Percentiles rank a stretch among this genome's conserved stretches.
Evolutionary conservation across 2,888 invertebrate genomes (phyloP).

Genomic region (Agrypnus murinus): DNA sequence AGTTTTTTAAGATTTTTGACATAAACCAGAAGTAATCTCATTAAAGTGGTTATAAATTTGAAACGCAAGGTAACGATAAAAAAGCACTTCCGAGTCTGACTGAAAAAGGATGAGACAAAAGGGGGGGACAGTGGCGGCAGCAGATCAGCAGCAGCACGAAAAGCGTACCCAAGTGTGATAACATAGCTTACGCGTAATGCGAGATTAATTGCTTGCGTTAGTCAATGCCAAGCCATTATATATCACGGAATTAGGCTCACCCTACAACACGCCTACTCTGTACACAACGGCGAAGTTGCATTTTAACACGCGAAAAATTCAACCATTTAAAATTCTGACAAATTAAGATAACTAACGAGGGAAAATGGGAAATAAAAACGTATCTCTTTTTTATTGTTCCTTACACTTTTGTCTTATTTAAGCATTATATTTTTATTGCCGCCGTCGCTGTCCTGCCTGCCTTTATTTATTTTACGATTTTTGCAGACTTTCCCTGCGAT

Average conservation of each 20-base stretch:
- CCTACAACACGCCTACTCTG: slow-evolving; percentile 46
- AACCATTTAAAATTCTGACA: slow-evolving; percentile 57
- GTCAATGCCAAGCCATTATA: slow-evolving; percentile 67
- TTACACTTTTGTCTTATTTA: slow-evolving; percentile 31
- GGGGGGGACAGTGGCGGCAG: slow-evolving; percentile 42
- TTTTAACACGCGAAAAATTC: slow-evolving; percentile 48
- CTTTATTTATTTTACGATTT: slow-evolving; percentile 41
- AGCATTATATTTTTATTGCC: slow-evolving; percentile 33
- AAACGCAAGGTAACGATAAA: slow-evolving; percentile 48
- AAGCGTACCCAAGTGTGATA: slow-evolving; percentile 53
- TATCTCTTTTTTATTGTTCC: slow-evolving; percentile 38
- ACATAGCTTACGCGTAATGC: slow-evolving; percentile 64
- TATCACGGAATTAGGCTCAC: slow-evolving; percentile 64
- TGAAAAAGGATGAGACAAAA: slow-evolving; percentile 45
- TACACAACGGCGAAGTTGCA: slow-evolving; percentile 42
- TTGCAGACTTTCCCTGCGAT: slow-evolving; percentile 36
- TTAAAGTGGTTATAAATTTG: slow-evolving; percentile 50
- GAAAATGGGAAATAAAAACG: slow-evolving; percentile 41
- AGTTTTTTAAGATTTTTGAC: slow-evolving; percentile 45
- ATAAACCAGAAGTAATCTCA: slow-evolving; percentile 46
- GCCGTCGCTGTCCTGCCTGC: slow-evolving; percentile 18
- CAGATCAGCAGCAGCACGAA: slow-evolving; percentile 44
- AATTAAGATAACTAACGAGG: slow-evolving; percentile 52
- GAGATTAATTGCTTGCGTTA: slow-evolving; percentile 68
- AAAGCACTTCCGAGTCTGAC: slow-evolving; percentile 44